phyloP scores from a whole-genome alignment of 2,113 vertebrate species.

The Nibea coibor region DNA sequence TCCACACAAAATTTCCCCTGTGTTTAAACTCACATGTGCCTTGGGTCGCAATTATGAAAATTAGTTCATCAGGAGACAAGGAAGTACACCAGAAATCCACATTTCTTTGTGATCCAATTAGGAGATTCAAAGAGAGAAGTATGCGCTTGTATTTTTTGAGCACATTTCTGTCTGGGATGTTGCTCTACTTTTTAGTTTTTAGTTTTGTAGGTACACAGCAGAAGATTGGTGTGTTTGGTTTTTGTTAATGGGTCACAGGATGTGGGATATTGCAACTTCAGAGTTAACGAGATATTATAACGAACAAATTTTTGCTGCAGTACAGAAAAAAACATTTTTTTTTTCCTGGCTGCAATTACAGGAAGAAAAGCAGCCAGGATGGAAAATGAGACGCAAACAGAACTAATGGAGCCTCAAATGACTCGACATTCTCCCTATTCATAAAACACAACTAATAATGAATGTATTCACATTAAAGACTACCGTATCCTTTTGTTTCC shows the following conservation, averaged over 20 bases:
- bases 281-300: slow-evolving; percentile 30
- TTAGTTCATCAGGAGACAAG: slow-evolving; percentile 53
- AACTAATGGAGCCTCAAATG: slow-evolving; percentile 57
- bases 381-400: slow-evolving; percentile 54
- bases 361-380: slow-evolving; percentile 38
- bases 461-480: slow-evolving; percentile 61
- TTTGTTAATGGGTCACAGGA: slow-evolving; percentile 42
- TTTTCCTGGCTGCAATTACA: slow-evolving; percentile 52
- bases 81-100: slow-evolving; percentile 47
- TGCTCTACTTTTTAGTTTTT: slow-evolving; percentile 47
- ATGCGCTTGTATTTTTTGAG: slow-evolving; percentile 44
- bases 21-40: slow-evolving; percentile 62
- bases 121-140: slow-evolving; percentile 56
- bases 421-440: slow-evolving; percentile 45
- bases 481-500: slow-evolving; percentile 44
- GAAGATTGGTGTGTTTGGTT: slow-evolving; percentile 28
- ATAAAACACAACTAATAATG: slow-evolving; percentile 55
- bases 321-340: not conserved
- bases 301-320: slow-evolving; percentile 12
- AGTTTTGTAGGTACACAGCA: slow-evolving; percentile 9
- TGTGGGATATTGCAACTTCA: slow-evolving; percentile 51
- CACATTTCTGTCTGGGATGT: slow-evolving; percentile 40
- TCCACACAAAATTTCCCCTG: slow-evolving; percentile 45
- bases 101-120: slow-evolving; percentile 73
- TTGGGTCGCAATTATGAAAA: slow-evolving; percentile 72